These are phyloP conservation scores for Drosophila kambysellisi DNA, from an alignment of 2,888 invertebrate genomes.

Conservation along the genomic window DNA sequence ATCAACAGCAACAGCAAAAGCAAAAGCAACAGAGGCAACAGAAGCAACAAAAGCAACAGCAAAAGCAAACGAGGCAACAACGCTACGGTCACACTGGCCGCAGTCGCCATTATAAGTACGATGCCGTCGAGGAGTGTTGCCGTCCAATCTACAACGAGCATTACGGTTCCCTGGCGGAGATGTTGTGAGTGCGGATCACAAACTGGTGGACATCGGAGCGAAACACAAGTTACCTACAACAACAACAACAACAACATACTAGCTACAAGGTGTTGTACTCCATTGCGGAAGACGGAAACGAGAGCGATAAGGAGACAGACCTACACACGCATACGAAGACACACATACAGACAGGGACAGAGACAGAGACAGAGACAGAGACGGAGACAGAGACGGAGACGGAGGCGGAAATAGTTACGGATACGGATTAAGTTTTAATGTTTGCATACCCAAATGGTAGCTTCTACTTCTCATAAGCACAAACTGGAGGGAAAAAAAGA, in stretches of 20 bases:
- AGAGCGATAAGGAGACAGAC: conserved; percentile 8
- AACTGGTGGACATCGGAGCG: conserved; percentile 30
- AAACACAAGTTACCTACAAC: conserved; percentile 74
- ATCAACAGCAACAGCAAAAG: conserved; percentile 23
- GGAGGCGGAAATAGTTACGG: conserved; percentile 4
- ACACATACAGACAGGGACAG: conserved; percentile 1
- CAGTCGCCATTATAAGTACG: conserved; percentile 74
- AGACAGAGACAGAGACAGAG: background rate
- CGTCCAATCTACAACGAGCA: conserved; percentile 83
- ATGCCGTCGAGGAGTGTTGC: conserved; percentile 82
- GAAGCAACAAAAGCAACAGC: conserved; percentile 29
- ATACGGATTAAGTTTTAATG: conserved; percentile 8
- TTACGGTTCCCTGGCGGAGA: conserved; percentile 76
- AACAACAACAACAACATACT: conserved; percentile 47
- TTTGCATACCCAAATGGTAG: conserved; percentile 36
- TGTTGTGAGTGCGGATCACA: conserved; percentile 62
- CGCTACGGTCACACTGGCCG: conserved; percentile 54
- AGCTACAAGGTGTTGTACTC: conserved; percentile 62
- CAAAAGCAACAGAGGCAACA: conserved; percentile 30
- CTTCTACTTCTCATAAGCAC: conserved; percentile 30
- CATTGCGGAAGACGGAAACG: conserved; percentile 32
- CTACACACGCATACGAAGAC: background rate
- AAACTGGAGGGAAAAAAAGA: background rate
- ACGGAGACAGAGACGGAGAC: background rate
- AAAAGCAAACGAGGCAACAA: conserved; percentile 34